These are phyloP conservation scores for Anguilla obscura DNA, from an alignment of 2,797 vertebrate species.

Conservation along the genomic window DNA sequence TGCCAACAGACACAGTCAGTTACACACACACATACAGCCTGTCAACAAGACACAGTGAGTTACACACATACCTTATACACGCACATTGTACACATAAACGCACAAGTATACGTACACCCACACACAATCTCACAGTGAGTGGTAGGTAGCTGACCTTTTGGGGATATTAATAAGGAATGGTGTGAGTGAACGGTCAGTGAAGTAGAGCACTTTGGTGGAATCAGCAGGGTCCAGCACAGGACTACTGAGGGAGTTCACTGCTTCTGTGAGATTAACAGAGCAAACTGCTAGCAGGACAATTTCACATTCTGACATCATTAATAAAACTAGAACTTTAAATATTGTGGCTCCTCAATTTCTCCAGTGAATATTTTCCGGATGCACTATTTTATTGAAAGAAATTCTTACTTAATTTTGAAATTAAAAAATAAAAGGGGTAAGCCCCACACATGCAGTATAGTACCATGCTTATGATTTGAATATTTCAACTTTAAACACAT, in stretches of 20 bases:
- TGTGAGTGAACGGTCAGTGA: slow-evolving; percentile 90
- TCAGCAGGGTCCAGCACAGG: slow-evolving; percentile 78
- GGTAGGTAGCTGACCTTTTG: slow-evolving; percentile 79
- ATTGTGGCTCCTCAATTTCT: neutral
- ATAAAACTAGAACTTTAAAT: neutral
- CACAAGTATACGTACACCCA: neutral
- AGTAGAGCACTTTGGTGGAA: slow-evolving; percentile 96
- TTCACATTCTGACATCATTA: neutral
- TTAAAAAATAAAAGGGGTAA: neutral
- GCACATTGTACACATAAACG: neutral
- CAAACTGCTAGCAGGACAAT: neutral
- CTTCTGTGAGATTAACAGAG: slow-evolving; percentile 66
- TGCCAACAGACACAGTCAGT: no score
- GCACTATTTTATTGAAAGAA: no score
- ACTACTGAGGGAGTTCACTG: slow-evolving; percentile 80
- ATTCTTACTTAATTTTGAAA: no score
- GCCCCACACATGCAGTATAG: neutral
- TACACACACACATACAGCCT: neutral
- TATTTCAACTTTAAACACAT: neutral
- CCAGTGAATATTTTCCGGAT: no score
- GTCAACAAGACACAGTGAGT: neutral
- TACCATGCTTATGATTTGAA: neutral
- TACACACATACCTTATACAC: neutral
- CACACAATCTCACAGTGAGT: neutral
- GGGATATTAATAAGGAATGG: slow-evolving; percentile 96